Conservation (phyloP, 92 coral and sea anemone genomes). For the Palythoa grandiflora region DNA sequence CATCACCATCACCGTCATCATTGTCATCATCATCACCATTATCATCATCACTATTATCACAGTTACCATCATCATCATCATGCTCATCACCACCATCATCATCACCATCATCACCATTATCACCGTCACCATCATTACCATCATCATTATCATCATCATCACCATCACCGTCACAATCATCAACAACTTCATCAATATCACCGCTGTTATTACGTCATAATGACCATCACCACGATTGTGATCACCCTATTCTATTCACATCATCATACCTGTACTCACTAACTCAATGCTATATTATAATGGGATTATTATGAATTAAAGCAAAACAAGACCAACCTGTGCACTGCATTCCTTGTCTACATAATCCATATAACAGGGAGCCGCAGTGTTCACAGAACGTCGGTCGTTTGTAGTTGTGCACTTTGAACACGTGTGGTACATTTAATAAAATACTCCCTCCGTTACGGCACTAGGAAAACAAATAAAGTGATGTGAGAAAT, state of each 20-base stretch:
- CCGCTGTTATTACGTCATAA: neutral
- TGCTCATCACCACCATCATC: neutral
- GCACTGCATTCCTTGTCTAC: constrained; percentile 61
- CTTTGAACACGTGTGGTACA: constrained; percentile 64
- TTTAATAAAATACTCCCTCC: constrained; percentile 53
- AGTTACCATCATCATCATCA: no score
- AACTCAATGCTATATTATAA: neutral
- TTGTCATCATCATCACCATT: no score
- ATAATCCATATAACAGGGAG: constrained; percentile 52
- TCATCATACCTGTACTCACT: neutral
- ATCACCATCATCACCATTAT: neutral
- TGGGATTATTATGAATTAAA: neutral
- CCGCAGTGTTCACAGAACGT: constrained; percentile 67
- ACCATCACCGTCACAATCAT: neutral
- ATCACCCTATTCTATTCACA: neutral
- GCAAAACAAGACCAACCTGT: constrained; percentile 31
- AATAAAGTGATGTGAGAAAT: neutral
- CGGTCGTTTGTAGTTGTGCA: constrained; percentile 57
- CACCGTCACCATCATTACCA: neutral
- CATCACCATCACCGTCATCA: no score
- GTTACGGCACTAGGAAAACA: constrained; percentile 30
- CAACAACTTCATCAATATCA: neutral
- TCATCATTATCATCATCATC: neutral
- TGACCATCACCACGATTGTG: no score
- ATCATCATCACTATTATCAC: no score